These are phyloP conservation scores for Drosophila demipolita DNA, from an alignment of 2,888 invertebrate genomes.

Conservation along the genomic window DNA sequence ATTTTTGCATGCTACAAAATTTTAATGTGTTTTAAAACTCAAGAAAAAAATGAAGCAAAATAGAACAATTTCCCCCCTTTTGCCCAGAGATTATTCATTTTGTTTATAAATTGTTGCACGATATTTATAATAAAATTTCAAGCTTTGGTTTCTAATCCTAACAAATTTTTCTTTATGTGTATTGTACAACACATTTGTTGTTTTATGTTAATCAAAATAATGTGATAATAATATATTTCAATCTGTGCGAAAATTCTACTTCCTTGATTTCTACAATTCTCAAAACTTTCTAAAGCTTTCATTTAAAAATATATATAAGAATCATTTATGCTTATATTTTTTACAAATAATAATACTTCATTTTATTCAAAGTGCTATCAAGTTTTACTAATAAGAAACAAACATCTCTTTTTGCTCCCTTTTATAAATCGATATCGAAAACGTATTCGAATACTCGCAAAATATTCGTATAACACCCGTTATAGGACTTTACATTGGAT, in stretches of 20 bases:
- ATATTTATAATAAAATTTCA: constrained; percentile 20
- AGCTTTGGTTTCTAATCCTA: constrained; percentile 25
- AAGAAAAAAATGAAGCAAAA: not conserved
- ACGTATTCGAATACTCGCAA: constrained; percentile 39
- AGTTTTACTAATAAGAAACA: constrained; percentile 67
- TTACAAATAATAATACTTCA: constrained; percentile 10
- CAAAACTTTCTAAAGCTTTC: constrained; percentile 26
- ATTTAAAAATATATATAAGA: constrained; percentile 28
- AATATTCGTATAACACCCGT: constrained; percentile 29
- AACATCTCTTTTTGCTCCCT: constrained; percentile 74
- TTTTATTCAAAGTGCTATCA: constrained; percentile 51
- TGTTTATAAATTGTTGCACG: constrained; percentile 64
- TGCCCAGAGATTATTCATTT: constrained; percentile 20
- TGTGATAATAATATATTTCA: constrained; percentile 18
- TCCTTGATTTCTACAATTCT: constrained; percentile 26
- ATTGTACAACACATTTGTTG: constrained; percentile 60
- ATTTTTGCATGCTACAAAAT: constrained; percentile 46
- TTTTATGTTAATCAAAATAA: constrained; percentile 28
- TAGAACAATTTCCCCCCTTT: not conserved
- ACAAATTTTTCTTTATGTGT: constrained; percentile 58
- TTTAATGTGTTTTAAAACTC: constrained; percentile 23
- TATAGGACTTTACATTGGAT: constrained; percentile 97
- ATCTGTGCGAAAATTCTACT: constrained; percentile 15
- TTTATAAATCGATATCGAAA: constrained; percentile 30
- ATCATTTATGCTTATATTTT: constrained; percentile 13